phyloP scores from a whole-genome alignment of 2,888 invertebrate genomes.

The Cheilosia urbana region DNA sequence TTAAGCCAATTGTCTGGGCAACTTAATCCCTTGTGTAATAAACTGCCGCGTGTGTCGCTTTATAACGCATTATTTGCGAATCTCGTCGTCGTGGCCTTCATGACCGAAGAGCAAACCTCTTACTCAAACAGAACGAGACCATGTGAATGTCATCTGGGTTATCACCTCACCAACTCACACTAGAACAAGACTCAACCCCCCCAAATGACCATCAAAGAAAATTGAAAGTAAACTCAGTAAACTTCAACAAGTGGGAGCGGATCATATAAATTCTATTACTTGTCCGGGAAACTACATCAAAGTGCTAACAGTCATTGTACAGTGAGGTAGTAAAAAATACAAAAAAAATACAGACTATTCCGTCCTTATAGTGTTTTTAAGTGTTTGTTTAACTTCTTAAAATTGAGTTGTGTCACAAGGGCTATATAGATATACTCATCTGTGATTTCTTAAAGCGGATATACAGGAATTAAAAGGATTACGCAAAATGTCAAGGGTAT shows the following conservation, averaged over 20 bases:
- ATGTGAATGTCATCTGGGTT: conserved; percentile 73
- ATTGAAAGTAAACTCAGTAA: conserved; percentile 67
- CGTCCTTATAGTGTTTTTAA: conserved; percentile 24
- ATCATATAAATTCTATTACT: conserved; percentile 64
- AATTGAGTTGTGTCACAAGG: conserved; percentile 26
- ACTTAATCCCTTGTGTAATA: conserved; percentile 67
- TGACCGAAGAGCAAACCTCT: conserved; percentile 40
- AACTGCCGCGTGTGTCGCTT: conserved; percentile 35
- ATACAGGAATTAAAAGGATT: conserved; percentile 56
- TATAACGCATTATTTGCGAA: conserved; percentile 54
- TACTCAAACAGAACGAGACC: conserved; percentile 76
- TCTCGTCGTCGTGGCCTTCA: conserved; percentile 42
- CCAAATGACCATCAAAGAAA: conserved; percentile 59
- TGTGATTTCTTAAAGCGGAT: conserved; percentile 54
- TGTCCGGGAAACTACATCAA: conserved; percentile 40
- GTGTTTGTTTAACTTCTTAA: conserved; percentile 26
- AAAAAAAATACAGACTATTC: conserved; percentile 28
- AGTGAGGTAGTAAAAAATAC: conserved; percentile 31
- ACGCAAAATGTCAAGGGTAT: conserved; percentile 71
- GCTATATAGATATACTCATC: conserved; percentile 19
- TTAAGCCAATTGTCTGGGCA: conserved; percentile 61
- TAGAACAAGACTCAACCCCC: conserved; percentile 40
- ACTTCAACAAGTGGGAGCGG: conserved; percentile 48
- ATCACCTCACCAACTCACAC: conserved; percentile 8
- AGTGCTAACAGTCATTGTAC: conserved; percentile 49